These are phyloP conservation scores for human DNA, from an alignment of 2,113 vertebrate genomes.

Conservation along the genomic window GRCh38 chr2:112942001-112942500, in stretches of 20 bases:
- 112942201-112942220: background rate
- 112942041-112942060: background rate
- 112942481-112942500: background rate
- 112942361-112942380: background rate
- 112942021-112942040: background rate
- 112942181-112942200: background rate
- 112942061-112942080: background rate
- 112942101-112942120: background rate
- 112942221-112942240: background rate
- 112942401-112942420: background rate
- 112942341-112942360: background rate
- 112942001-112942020: background rate
- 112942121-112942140: background rate
- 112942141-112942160: background rate
- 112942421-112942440: background rate
- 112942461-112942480: background rate
- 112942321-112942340: background rate
- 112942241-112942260: background rate
- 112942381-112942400: background rate
- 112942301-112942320: background rate
- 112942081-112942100: background rate
- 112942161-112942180: background rate
- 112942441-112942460: background rate
- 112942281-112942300: background rate
- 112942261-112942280: background rate